Evolutionary conservation across 2,888 invertebrate species (phyloP), one percentile per base, ranked within the genome.

Genomic region (Trachelus troglodyta): DNA sequence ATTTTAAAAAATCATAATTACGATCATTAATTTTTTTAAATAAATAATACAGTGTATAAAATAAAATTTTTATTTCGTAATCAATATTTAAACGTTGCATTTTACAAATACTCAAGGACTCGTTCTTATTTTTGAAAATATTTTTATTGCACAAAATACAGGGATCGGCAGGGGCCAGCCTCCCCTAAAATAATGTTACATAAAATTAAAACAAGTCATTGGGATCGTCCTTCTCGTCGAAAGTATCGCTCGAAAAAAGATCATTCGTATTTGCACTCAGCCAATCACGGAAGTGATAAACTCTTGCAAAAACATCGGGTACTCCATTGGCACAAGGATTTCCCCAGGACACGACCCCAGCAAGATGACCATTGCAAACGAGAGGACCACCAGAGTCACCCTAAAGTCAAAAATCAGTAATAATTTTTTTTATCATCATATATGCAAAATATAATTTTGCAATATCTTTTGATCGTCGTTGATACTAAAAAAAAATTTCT

Each of bases 371-470:
- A 15, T 75, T 69, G 75, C 77, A 77, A 15, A 69, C 74, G 34
- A 77, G 77, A n/a, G 77, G 77, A 69, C 77, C 75, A 11, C 77
- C 77, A 12, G 77, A 77, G 40, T 77, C 77, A n/a, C 77, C 77
- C 77, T 77, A 34, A 30, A 77, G 33, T 34, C 15, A 69, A 34
- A 23, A 75, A 34, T 75, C 4, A 23, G 15, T 56, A 56, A 23
- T 15, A 9, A 56, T 56, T 23, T 56, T 56, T 56, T 23, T 15
- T 15, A 15, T 1, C 23, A 56, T 56, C 23, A 9, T 15, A 40
- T 1, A 15, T 37, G 37, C 0, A 56, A 56, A 56, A 56, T 56
- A 9, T 6, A 56, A 56, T 56, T 23, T 40, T 56, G 0, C 6
- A 9, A 23, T 56, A 23, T 15, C 33, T 0, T 33, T 33, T 3